Conservation (phyloP, 2,888 invertebrate species). For the Dolichopus griseipennis region DNA sequence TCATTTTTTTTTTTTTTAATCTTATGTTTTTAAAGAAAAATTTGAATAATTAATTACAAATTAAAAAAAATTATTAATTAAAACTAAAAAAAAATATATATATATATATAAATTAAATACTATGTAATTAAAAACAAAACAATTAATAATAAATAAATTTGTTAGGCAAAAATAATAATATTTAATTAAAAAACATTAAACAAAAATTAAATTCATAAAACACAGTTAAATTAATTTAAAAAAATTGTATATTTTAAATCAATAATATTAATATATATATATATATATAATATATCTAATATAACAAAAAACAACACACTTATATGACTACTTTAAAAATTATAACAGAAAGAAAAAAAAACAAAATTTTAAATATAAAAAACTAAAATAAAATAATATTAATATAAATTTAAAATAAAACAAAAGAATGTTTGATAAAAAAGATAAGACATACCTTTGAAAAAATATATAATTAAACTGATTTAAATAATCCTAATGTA, state of each 20-base stretch:
- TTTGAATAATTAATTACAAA: not conserved
- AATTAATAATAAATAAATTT: not conserved
- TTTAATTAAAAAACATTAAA: not conserved
- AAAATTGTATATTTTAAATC: not conserved
- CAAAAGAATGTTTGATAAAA: not conserved
- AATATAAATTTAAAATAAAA: not conserved
- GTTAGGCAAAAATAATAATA: not conserved
- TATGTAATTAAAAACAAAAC: not conserved
- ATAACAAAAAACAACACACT: not conserved
- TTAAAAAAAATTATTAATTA: not conserved
- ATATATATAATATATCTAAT: not conserved
- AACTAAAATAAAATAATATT: not conserved
- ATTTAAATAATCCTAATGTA: not conserved
- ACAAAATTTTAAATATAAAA: too few relatives aligned
- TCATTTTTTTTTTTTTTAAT: not conserved
- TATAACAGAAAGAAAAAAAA: too few relatives aligned
- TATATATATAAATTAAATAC: too few relatives aligned
- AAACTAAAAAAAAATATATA: not conserved
- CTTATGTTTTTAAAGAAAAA: not conserved
- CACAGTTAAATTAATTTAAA: conserved; percentile 5
- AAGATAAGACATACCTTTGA: too few relatives aligned
- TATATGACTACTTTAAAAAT: not conserved
- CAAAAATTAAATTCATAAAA: too few relatives aligned
- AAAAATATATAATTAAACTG: not conserved
- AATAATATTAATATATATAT: not conserved